A percentile compares a stretch with the other conserved stretches of the same genome.
Conservation (phyloP, 2,888 invertebrate genomes). For the Anthophora plumipes region DNA sequence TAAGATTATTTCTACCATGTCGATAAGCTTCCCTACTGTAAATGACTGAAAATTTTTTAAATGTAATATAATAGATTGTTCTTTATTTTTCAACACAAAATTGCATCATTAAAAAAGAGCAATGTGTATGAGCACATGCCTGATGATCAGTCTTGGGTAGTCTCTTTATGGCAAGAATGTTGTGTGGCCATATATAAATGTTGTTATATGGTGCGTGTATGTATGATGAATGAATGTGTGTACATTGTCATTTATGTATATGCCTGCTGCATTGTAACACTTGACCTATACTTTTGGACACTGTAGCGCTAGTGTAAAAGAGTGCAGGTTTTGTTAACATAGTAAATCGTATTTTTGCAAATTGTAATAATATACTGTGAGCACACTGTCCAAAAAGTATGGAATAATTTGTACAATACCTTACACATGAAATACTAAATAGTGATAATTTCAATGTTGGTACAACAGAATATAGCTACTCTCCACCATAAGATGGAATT, state of each 20-base stretch:
- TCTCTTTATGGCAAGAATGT: constrained; percentile 63
- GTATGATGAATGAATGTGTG: constrained; percentile 65
- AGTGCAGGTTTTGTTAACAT: constrained; percentile 75
- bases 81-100: constrained; percentile 81
- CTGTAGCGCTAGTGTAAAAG: constrained; percentile 77
- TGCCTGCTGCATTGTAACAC: constrained; percentile 79
- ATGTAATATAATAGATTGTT: constrained; percentile 81
- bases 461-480: constrained; percentile 81
- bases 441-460: constrained; percentile 81
- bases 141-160: constrained; percentile 66
- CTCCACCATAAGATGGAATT: constrained; percentile 80
- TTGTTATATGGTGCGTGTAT: constrained; percentile 69
- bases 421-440: constrained; percentile 77
- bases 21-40: constrained; percentile 81
- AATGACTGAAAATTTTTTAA: constrained; percentile 82
- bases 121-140: constrained; percentile 80
- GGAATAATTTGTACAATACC: constrained; percentile 82
- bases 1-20: constrained; percentile 75
- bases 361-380: constrained; percentile 72
- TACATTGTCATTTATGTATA: constrained; percentile 73
- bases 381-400: constrained; percentile 82
- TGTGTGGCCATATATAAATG: constrained; percentile 65
- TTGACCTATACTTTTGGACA: constrained; percentile 83
- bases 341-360: constrained; percentile 81
- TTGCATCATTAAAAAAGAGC: constrained; percentile 62